phyloP scores from a whole-genome alignment of 2,113 vertebrate species.

The Hippocampus barbouri region DNA sequence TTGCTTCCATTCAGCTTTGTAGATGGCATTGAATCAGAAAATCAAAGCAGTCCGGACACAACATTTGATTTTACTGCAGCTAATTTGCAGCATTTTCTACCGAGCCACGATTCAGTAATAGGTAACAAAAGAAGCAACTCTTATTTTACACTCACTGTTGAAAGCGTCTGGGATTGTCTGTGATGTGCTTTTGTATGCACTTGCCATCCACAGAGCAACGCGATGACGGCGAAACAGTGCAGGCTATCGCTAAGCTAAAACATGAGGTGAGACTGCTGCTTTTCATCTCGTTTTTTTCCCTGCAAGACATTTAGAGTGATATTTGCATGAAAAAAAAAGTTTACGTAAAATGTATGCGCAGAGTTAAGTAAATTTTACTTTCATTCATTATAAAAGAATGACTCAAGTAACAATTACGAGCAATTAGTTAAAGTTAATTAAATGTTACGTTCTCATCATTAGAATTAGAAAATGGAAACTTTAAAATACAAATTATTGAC shows the following conservation, averaged over 20 bases:
- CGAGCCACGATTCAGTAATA: constrained; percentile 39
- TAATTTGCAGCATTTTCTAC: constrained; percentile 32
- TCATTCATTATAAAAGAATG: no score
- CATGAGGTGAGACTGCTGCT: constrained; percentile 65
- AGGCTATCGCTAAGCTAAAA: constrained; percentile 72
- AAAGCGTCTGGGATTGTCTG: neutral
- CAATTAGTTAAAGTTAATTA: no score
- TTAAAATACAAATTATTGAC: no score
- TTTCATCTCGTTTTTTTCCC: neutral
- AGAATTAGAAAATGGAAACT: no score
- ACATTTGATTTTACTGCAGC: constrained; percentile 71
- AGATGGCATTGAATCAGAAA: constrained; percentile 73
- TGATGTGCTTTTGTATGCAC: neutral
- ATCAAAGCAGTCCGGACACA: constrained; percentile 35
- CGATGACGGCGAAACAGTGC: constrained; percentile 64
- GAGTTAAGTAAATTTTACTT: no score
- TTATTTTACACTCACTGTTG: neutral
- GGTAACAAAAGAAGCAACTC: constrained; percentile 23
- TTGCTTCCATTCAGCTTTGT: constrained; percentile 65
- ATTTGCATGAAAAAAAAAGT: no score
- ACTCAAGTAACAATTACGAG: no score
- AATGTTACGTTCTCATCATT: no score
- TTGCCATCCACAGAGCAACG: constrained; percentile 48
- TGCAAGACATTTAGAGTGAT: no score
- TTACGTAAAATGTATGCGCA: no score